A percentile compares a stretch with the other conserved stretches of the same genome.
These are phyloP conservation scores for Atrina japonica DNA, from an alignment of 2,888 invertebrate species.

Conservation along the genomic window DNA sequence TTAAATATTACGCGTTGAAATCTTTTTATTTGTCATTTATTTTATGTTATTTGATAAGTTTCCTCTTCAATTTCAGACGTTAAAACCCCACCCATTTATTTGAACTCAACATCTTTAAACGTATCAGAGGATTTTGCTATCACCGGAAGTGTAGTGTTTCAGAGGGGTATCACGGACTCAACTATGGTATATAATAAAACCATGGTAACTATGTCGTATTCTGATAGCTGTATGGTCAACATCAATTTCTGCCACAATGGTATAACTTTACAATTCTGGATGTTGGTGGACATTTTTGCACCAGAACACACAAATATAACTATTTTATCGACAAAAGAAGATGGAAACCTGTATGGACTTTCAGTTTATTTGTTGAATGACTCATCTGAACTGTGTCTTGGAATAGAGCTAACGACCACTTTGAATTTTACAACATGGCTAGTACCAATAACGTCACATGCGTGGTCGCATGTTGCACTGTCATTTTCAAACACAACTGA, in stretches of 20 bases:
- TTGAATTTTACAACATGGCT: background rate
- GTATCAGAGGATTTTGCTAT: slow-evolving; percentile 3
- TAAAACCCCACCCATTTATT: background rate
- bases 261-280: slow-evolving; percentile 39
- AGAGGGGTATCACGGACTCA: slow-evolving; percentile 20
- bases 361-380: slow-evolving; percentile 13
- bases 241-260: slow-evolving; percentile 49
- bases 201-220: background rate
- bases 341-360: slow-evolving; percentile 11
- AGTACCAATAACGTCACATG: slow-evolving; percentile 17
- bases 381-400: background rate
- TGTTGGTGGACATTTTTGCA: slow-evolving; percentile 3
- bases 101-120: slow-evolving; percentile 10
- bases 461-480: slow-evolving; percentile 25
- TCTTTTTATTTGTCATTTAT: no score
- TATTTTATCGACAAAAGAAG: slow-evolving; percentile 13
- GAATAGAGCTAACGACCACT: slow-evolving; percentile 11
- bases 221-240: slow-evolving; percentile 45
- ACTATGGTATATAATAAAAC: slow-evolving; percentile 26
- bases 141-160: slow-evolving; percentile 4
- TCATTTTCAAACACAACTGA: slow-evolving; percentile 12
- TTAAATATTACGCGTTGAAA: no score
- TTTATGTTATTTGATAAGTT: no score
- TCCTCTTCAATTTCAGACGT: slow-evolving; percentile 15
- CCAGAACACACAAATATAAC: background rate